Base-by-base conservation (phyloP, 1,140 invertebrate genomes). In the Drosophila grimshawi region DNA sequence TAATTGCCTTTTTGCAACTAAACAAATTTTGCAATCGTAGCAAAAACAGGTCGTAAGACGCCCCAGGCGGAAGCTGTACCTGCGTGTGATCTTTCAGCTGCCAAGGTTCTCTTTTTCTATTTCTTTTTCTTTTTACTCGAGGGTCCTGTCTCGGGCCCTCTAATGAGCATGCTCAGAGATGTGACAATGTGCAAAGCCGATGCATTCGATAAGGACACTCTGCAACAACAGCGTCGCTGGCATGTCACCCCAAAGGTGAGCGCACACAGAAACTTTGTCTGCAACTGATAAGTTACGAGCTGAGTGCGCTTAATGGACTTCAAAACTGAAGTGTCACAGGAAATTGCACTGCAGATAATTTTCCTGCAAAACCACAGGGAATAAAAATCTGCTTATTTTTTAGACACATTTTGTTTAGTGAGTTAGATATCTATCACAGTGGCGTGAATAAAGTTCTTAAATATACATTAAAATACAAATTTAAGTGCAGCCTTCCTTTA, bases 41-140 rank as follows among this genome's bases (percentile, higher is more conserved):
- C 46, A 19, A 30, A 49, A 62, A 62, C 59, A 61, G 33, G 59
- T 61, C 59, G 32, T 49, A 61, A 27, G 35, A 48, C 45, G 32
- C 19, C 32, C 5, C 43, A 33, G 19, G 45, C 30, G 32, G 30
- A 48, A 29, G 4, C 8, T 61, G 27, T 30, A 48, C 46, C 5
- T 62, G 37, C 32, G 33, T 39, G 46, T 43, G 39, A n/a, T n/a
- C 10, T 43, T 43, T 43, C 10, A 43, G 39, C 57, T 46, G 39
- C n/a, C 2, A 43, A 57, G n/a, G 41, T 19, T 19, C 19, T 19
- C 19, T 19, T 19, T 19, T 19, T 19, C 19, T 30, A 11, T 32
- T 32, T 19, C 19, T 19, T 19, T 19, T 19, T 19, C 19, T 30
- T 11, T 32, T 32, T 39, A 43, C 29, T 11, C 11, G 4, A 32